Conservation (phyloP, 1,140 invertebrate species). For the Drosophila miranda region DNA sequence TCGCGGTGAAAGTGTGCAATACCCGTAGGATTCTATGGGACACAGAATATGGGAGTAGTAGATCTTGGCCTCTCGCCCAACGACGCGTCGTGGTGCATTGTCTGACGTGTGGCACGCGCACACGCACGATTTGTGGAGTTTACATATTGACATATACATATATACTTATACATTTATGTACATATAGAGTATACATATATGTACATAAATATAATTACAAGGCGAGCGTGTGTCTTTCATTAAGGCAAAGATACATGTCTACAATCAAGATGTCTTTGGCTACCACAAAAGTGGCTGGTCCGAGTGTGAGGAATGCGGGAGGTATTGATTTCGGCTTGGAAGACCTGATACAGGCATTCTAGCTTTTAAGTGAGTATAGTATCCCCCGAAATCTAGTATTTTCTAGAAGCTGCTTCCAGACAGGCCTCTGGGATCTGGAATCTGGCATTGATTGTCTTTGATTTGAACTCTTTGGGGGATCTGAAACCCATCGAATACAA, state of each 20-base stretch:
- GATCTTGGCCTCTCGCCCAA: constrained; percentile 1
- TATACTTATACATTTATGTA: too few relatives aligned
- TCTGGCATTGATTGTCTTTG: too few relatives aligned
- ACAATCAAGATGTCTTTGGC: constrained; percentile 30
- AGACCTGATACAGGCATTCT: too few relatives aligned
- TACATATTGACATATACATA: constrained; percentile 17
- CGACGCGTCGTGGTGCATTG: constrained; percentile 10
- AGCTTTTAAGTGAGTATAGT: too few relatives aligned
- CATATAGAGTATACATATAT: constrained; percentile 20
- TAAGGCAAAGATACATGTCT: constrained; percentile 41
- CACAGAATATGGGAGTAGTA: constrained; percentile 6
- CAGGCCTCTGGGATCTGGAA: too few relatives aligned
- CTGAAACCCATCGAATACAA: too few relatives aligned
- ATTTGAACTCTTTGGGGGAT: too few relatives aligned
- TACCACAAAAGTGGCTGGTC: too few relatives aligned
- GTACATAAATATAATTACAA: neutral
- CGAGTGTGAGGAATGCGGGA: too few relatives aligned
- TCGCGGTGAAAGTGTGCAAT: constrained; percentile 73
- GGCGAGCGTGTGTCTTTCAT: constrained; percentile 53
- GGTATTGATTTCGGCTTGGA: too few relatives aligned
- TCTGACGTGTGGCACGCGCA: constrained; percentile 61
- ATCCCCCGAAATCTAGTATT: too few relatives aligned
- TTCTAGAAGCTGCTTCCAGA: too few relatives aligned
- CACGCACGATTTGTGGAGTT: constrained; percentile 38
- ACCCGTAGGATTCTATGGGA: constrained; percentile 18